phyloP scores from a whole-genome alignment of 2,797 vertebrate species.

The Chelmon rostratus region DNA sequence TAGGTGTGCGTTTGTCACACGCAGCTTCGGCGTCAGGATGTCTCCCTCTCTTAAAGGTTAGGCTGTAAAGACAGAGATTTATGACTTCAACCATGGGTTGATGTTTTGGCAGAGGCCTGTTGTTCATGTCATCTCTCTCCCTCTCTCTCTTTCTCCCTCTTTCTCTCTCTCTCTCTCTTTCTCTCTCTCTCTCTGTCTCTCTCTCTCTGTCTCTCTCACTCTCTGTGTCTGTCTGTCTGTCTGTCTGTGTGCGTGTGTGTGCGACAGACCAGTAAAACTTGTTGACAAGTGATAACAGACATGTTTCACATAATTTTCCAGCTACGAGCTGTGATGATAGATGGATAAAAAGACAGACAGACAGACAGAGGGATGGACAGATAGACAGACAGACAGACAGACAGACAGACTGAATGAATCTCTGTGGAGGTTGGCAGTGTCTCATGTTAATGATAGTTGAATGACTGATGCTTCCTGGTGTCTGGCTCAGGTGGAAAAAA shows the following conservation, averaged over 20 bases:
- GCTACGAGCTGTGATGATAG: slow-evolving; percentile 21
- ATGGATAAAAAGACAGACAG: neutral
- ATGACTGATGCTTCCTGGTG: slow-evolving; percentile 62
- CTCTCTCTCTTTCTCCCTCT: too few species aligned
- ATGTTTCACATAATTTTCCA: slow-evolving; percentile 45
- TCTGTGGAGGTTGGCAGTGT: slow-evolving; percentile 40
- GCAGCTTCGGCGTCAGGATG: slow-evolving; percentile 78
- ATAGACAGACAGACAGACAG: neutral
- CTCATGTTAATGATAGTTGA: slow-evolving; percentile 51
- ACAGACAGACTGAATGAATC: slow-evolving; percentile 5
- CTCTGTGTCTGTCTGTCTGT: too few species aligned
- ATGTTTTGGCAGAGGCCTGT: slow-evolving; percentile 78
- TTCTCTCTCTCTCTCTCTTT: too few species aligned
- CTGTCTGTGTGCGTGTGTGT: slow-evolving; percentile 32
- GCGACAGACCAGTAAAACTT: slow-evolving; percentile 39
- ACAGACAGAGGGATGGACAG: neutral
- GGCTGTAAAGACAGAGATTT: slow-evolving; percentile 79
- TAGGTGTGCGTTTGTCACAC: slow-evolving; percentile 72
- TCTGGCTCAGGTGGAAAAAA: slow-evolving; percentile 63
- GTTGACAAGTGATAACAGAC: slow-evolving; percentile 66
- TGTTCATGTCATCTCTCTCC: slow-evolving; percentile 46
- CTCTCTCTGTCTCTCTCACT: slow-evolving; percentile 25
- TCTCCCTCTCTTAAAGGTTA: slow-evolving; percentile 80
- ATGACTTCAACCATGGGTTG: slow-evolving; percentile 72
- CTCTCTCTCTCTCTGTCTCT: too few species aligned